Evolutionary conservation across 2,113 vertebrate species (phyloP).

Genomic region (Marmota flaviventris): DNA sequence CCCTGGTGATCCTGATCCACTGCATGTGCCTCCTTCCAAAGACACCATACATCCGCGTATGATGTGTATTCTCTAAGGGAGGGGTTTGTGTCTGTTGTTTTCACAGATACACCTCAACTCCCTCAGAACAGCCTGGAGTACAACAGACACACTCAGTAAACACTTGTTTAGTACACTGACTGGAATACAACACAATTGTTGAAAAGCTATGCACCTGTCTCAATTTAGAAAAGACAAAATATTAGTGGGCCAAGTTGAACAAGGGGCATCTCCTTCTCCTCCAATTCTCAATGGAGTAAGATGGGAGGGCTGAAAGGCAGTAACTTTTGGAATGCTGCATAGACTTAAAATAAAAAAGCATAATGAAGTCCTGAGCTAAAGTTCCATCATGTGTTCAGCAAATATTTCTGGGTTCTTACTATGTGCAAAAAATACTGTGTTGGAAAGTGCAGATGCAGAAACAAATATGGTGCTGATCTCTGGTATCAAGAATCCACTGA

Average conservation of each 20-base stretch:
- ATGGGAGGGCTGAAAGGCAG: background rate
- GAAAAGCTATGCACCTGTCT: background rate
- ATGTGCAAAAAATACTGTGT: background rate
- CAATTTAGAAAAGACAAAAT: background rate
- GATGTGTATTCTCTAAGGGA: background rate
- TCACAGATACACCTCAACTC: background rate
- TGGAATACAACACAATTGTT: background rate
- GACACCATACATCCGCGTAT: too few species aligned
- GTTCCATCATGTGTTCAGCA: background rate
- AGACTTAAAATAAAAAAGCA: background rate
- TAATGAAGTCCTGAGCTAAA: background rate
- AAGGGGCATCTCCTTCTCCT: background rate
- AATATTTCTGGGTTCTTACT: background rate
- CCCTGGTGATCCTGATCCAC: background rate
- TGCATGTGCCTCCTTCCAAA: background rate
- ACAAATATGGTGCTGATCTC: background rate
- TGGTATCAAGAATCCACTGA: background rate
- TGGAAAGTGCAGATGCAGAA: background rate
- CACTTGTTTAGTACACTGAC: background rate
- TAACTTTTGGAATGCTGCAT: too few species aligned
- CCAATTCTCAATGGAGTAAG: background rate
- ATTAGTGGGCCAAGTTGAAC: background rate
- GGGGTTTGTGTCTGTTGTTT: background rate
- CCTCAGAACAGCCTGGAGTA: background rate
- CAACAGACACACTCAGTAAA: background rate